Conservation (phyloP, 2,797 vertebrate species). For the Tragopan temminckii region DNA sequence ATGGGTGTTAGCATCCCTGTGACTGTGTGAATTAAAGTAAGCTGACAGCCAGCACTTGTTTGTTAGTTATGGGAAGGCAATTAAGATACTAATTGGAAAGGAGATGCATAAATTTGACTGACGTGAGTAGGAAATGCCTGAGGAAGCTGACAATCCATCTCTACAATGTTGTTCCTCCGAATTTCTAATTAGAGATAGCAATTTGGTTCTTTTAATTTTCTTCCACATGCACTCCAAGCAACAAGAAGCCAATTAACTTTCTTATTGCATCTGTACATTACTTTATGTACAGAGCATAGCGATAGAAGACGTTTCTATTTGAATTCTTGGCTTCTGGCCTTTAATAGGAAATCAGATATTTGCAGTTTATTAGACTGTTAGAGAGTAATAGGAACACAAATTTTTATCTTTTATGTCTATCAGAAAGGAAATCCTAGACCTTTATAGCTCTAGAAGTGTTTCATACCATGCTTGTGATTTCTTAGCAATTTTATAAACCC, state of each 20-base stretch:
- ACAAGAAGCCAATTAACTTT: slow-evolving; percentile 72
- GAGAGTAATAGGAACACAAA: neutral
- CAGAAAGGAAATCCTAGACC: slow-evolving; percentile 28
- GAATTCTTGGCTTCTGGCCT: slow-evolving; percentile 71
- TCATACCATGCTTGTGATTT: neutral
- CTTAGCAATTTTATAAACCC: slow-evolving; percentile 49
- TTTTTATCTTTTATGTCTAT: neutral
- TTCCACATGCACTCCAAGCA: slow-evolving; percentile 33
- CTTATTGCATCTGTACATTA: slow-evolving; percentile 46
- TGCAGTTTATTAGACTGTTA: slow-evolving; percentile 58
- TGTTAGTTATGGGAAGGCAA: neutral
- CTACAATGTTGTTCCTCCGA: slow-evolving; percentile 23
- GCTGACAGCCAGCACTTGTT: neutral
- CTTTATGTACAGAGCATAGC: neutral
- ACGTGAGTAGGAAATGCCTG: neutral
- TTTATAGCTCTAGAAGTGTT: slow-evolving; percentile 14
- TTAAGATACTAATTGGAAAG: neutral
- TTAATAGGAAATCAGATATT: slow-evolving; percentile 70
- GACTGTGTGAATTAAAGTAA: slow-evolving; percentile 1
- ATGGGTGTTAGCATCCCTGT: neutral
- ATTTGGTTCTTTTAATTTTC: slow-evolving; percentile 40
- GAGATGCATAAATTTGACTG: slow-evolving; percentile 2
- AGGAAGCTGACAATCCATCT: slow-evolving; percentile 2
- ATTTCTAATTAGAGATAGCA: slow-evolving; percentile 69
- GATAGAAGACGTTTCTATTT: slow-evolving; percentile 30